These are phyloP conservation scores for Malurus elegans DNA, from an alignment of 2,113 vertebrate genomes.

Conservation along the genomic window DNA sequence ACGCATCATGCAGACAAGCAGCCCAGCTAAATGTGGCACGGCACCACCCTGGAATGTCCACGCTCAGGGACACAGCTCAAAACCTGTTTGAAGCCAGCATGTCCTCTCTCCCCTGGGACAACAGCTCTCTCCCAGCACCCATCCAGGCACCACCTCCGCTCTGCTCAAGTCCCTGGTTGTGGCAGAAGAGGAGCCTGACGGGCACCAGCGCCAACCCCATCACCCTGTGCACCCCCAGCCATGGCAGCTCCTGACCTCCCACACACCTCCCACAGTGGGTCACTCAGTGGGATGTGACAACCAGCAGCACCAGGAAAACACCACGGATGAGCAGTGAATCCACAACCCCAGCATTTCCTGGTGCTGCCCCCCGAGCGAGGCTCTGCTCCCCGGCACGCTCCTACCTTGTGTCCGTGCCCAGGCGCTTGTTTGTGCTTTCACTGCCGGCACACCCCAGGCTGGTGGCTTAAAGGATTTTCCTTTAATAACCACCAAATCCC, in stretches of 20 bases:
- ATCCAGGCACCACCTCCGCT: background rate
- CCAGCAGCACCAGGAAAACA: background rate
- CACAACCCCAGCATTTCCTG: fast-evolving
- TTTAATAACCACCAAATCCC: constrained; percentile 69
- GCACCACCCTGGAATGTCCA: fast-evolving
- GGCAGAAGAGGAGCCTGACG: background rate
- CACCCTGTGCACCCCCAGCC: background rate
- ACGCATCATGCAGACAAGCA: background rate
- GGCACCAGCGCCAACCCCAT: background rate
- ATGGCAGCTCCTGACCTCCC: fast-evolving
- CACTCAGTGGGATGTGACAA: fast-evolving
- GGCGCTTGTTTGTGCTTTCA: constrained; percentile 49
- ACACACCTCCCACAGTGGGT: background rate
- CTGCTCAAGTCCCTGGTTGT: fast-evolving
- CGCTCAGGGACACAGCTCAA: background rate
- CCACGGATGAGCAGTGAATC: background rate
- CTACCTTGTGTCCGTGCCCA: background rate
- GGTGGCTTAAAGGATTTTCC: constrained; percentile 71
- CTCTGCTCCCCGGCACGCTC: background rate
- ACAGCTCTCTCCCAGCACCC: too few relatives aligned
- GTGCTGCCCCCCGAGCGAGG: fast-evolving
- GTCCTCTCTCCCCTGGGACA: background rate
- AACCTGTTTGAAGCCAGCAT: fast-evolving
- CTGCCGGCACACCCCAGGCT: constrained; percentile 34
- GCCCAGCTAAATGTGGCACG: background rate